Conservation (phyloP, 2,888 invertebrate species). For the Sarcophaga variegata region DNA sequence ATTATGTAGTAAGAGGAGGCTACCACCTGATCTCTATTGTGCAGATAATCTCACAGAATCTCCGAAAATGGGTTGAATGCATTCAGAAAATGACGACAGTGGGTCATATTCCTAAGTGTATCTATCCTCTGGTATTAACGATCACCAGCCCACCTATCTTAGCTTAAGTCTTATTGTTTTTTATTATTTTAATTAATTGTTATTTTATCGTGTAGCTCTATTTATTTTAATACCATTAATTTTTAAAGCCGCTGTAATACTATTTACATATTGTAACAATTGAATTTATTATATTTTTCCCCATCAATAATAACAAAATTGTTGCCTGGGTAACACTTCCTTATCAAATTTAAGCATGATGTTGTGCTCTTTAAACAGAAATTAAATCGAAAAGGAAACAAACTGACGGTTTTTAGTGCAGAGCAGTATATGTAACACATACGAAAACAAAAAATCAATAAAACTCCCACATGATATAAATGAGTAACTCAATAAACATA, state of each 20-base stretch:
- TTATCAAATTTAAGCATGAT: neutral
- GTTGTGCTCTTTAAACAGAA: neutral
- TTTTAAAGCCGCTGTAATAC: neutral
- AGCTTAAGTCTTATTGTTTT: too few species aligned
- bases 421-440: conserved; percentile 3
- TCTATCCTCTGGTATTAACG: too few species aligned
- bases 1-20: too few species aligned
- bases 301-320: neutral
- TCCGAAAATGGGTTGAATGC: too few species aligned
- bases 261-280: neutral
- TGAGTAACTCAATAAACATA: neutral
- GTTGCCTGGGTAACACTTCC: conserved; percentile 12
- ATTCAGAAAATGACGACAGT: too few species aligned
- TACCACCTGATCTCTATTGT: too few species aligned
- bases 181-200: too few species aligned
- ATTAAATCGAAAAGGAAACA: conserved; percentile 4
- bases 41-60: too few species aligned
- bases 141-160: too few species aligned
- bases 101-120: too few species aligned
- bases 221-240: too few species aligned
- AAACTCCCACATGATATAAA: conserved; percentile 29
- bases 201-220: too few species aligned
- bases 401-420: conserved; percentile 4
- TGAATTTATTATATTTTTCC: neutral
- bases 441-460: conserved; percentile 55